Base-by-base conservation (phyloP, 2,888 invertebrate species). In the Steinernema scapterisci region DNA sequence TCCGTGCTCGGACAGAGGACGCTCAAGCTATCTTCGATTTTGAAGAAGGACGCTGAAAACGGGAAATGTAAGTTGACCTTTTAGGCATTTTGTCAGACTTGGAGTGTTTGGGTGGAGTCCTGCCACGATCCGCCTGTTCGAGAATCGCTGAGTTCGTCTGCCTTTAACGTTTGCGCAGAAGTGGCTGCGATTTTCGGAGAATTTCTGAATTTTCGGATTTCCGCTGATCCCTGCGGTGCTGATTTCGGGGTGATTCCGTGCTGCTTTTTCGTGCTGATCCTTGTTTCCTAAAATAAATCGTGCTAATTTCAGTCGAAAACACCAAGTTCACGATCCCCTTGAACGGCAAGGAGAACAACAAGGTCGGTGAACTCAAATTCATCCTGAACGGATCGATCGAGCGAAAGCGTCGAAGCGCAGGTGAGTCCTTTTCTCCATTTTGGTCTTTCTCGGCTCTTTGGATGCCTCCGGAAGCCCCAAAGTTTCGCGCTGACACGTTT, bases 21-120 rank as follows among this genome's bases (percentile, higher is more conserved):
- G 21, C 74, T 86, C n/a, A 82, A 86, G 71, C 46, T 88, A n/a
- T 75, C 85, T 0, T 75, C 77, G 70, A 71, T 85, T 72, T 51
- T 82, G n/a, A 80, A 78, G 63, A 86, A 83, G 52, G 86, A 86
- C 48, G 73, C 81, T 13, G 75, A 83, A 5, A 83, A 79, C 75
- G 86, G 86, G 52, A 84, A 85, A 78, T 80, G 86, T 86, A 44
- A 81, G 84, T 75, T 21, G 3, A 21, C 48, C 45, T 63, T 19
- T 70, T 70, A 25, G 44, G 23, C 63, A 23, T n/a, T 63, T 44
- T 48, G 38, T 38, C 3, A 38, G 38, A 9, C 38, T 19, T 48
- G 16, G 48, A 48, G 16, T 44, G 45, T 48, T 48, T 13, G 5
- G 48, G 5, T 7, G 21, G 21, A 6, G 6, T 21, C 25, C 63